phyloP scores from a whole-genome alignment of 2,113 vertebrate genomes.

The Clarias gariepinus region DNA sequence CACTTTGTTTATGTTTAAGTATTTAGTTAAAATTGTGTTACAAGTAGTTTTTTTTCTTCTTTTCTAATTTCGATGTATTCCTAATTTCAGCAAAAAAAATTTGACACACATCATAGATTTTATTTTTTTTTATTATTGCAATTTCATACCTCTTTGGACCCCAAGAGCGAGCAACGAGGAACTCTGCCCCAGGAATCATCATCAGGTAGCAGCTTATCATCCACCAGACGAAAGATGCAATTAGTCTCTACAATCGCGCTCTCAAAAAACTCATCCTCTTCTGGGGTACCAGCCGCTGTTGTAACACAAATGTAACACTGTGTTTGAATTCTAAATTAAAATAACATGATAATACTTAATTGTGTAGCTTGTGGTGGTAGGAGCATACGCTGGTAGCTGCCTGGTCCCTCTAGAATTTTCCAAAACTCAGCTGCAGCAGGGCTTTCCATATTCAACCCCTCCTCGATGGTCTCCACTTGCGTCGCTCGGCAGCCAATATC shows the following conservation, averaged over 20 bases:
- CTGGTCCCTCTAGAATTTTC: slow-evolving; percentile 89
- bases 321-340: neutral
- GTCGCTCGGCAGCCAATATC: slow-evolving; percentile 92
- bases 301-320: neutral
- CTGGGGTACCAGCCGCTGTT: slow-evolving; percentile 85
- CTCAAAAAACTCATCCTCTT: slow-evolving; percentile 94
- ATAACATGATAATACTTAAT: neutral
- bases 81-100: neutral
- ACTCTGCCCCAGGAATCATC: slow-evolving; percentile 96
- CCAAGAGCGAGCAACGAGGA: slow-evolving; percentile 83
- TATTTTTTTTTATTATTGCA: neutral
- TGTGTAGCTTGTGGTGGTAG: neutral
- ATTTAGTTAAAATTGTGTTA: too few species aligned
- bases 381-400: slow-evolving; percentile 80
- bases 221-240: slow-evolving; percentile 89
- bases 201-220: slow-evolving; percentile 93
- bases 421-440: slow-evolving; percentile 89
- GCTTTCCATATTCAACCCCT: slow-evolving; percentile 82
- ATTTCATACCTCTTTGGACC: slow-evolving; percentile 83
- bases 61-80: neutral
- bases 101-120: neutral
- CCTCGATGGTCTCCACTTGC: slow-evolving; percentile 85
- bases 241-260: slow-evolving; percentile 97
- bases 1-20: too few species aligned
- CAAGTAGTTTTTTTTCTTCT: neutral